These are phyloP conservation scores for Noctua comes DNA, from an alignment of 2,888 invertebrate genomes.

Conservation along the genomic window DNA sequence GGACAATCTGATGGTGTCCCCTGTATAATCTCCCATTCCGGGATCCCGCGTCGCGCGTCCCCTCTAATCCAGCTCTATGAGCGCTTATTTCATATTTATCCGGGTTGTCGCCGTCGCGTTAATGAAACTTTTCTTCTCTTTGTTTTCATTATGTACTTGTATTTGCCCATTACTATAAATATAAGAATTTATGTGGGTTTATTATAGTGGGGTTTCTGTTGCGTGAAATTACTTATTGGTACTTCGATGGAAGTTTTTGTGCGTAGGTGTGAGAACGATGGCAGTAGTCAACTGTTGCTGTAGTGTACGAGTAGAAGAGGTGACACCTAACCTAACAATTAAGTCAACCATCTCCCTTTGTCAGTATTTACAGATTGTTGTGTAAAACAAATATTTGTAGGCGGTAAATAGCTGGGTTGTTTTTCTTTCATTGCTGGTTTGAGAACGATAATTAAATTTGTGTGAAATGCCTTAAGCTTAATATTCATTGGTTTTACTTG, in stretches of 20 bases:
- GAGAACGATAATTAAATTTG: conserved; percentile 14
- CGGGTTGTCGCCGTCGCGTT: conserved; percentile 72
- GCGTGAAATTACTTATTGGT: conserved; percentile 51
- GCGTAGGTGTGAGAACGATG: conserved; percentile 13
- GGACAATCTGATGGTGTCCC: conserved; percentile 57
- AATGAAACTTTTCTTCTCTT: conserved; percentile 79
- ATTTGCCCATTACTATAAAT: conserved; percentile 55
- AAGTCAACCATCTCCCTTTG: conserved; percentile 8
- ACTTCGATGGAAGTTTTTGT: conserved; percentile 51
- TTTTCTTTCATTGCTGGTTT: conserved; percentile 29
- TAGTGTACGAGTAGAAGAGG: conserved; percentile 15
- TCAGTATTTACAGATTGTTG: conserved; percentile 17
- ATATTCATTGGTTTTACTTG: not conserved
- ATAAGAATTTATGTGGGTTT: conserved; percentile 60
- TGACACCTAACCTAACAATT: conserved; percentile 5
- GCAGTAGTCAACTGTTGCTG: conserved; percentile 8
- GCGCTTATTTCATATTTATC: conserved; percentile 82
- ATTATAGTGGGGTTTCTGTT: conserved; percentile 35
- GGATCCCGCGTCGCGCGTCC: conserved; percentile 55
- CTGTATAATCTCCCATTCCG: conserved; percentile 67
- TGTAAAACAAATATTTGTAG: conserved; percentile 34
- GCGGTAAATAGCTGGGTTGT: conserved; percentile 17
- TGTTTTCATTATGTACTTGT: conserved; percentile 69
- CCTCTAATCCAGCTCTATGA: conserved; percentile 73
- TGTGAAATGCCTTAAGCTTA: not conserved